Evolutionary conservation across 2,113 vertebrate species (phyloP).

Genomic region (Albula goreensis): DNA sequence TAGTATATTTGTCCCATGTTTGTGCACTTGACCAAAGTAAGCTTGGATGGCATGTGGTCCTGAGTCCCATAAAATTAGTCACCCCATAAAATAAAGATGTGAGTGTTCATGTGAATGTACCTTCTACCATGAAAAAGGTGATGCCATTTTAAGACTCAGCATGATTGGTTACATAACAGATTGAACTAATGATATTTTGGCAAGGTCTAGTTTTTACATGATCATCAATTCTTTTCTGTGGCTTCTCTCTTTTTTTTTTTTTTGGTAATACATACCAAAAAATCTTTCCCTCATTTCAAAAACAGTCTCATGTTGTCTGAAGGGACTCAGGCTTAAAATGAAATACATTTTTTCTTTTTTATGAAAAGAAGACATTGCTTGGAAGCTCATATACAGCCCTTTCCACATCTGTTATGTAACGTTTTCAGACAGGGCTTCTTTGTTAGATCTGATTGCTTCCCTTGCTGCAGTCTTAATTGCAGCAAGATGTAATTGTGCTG

Average conservation of each 20-base stretch:
- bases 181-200: neutral
- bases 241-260: neutral
- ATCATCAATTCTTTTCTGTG: neutral
- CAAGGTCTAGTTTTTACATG: neutral
- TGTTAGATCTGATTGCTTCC: constrained; percentile 36
- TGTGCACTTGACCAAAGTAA: neutral
- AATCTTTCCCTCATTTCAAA: neutral
- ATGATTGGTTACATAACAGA: neutral
- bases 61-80: neutral
- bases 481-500: constrained; percentile 32
- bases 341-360: constrained; percentile 30
- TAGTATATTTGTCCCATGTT: neutral
- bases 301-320: constrained; percentile 25
- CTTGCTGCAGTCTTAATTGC: constrained; percentile 32
- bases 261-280: neutral
- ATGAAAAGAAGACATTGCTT: constrained; percentile 35
- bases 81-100: neutral
- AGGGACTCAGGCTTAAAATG: constrained; percentile 37
- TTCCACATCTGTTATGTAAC: constrained; percentile 43
- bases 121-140: neutral
- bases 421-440: constrained; percentile 34
- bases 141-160: neutral
- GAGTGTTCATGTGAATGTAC: neutral
- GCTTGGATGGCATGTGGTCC: neutral
- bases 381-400: constrained; percentile 29